phyloP scores from a whole-genome alignment of 2,797 vertebrate species.

The Nyctalus aviator region DNA sequence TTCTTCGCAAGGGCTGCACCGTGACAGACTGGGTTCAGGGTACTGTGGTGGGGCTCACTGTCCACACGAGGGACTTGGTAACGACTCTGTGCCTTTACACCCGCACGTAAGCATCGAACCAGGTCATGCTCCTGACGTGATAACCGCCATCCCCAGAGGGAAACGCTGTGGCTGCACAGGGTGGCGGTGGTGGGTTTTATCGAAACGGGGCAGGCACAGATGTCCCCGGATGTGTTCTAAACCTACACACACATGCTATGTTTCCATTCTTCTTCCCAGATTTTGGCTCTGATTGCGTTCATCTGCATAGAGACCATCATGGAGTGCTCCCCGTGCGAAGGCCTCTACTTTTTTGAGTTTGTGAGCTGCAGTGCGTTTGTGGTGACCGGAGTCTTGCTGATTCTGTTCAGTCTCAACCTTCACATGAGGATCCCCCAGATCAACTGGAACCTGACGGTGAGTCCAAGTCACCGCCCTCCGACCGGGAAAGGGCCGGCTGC shows the following conservation, averaged over 20 bases:
- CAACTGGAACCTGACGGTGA: slow-evolving; percentile 98
- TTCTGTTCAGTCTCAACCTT: slow-evolving; percentile 95
- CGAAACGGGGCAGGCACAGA: background rate
- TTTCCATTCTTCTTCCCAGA: slow-evolving; percentile 87
- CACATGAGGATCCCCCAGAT: slow-evolving; percentile 95
- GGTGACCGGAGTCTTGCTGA: slow-evolving; percentile 95
- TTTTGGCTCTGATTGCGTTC: slow-evolving; percentile 95
- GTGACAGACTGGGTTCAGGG: fast-evolving
- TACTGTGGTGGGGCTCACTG: background rate
- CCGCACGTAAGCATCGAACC: background rate
- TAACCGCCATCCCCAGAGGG: background rate
- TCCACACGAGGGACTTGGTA: background rate
- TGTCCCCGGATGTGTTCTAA: background rate
- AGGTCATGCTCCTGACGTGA: background rate
- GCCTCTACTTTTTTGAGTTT: slow-evolving; percentile 99
- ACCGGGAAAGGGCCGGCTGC: background rate
- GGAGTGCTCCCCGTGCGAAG: slow-evolving; percentile 96
- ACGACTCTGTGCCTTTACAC: background rate
- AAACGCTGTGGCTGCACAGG: background rate
- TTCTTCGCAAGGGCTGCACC: fast-evolving
- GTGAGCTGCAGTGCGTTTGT: slow-evolving; percentile 98
- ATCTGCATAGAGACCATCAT: slow-evolving; percentile 99
- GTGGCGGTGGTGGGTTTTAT: background rate
- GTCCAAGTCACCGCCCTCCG: slow-evolving; percentile 72
- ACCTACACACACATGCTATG: background rate